Percentiles rank a stretch among this genome's conserved stretches.
phyloP scores from a whole-genome alignment of 2,113 vertebrate genomes.

The Vicugna pacos region DNA sequence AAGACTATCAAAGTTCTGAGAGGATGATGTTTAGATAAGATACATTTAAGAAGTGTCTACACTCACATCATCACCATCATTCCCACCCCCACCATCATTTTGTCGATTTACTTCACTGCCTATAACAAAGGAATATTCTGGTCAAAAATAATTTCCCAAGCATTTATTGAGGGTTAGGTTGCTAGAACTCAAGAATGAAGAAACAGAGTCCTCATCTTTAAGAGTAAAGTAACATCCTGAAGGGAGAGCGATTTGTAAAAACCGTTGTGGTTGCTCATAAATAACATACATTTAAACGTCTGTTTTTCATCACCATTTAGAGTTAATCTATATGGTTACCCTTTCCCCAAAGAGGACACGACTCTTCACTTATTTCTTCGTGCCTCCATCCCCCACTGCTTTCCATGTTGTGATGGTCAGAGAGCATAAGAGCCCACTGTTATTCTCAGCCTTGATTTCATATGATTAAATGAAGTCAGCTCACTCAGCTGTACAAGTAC shows the following conservation, averaged over 20 bases:
- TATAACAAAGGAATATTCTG: not conserved
- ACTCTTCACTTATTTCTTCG: not conserved
- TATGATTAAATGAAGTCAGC: not conserved
- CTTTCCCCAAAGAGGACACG: not conserved
- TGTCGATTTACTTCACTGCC: not conserved
- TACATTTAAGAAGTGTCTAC: not conserved
- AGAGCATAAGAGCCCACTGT: not conserved
- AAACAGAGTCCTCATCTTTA: not conserved
- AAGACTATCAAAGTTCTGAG: not conserved
- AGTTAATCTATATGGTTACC: not conserved
- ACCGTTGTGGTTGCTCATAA: not conserved
- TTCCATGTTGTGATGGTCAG: not conserved
- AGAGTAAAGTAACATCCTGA: not conserved
- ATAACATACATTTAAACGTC: not conserved
- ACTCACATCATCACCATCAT: not conserved
- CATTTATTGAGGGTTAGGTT: not conserved
- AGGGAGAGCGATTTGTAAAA: not conserved
- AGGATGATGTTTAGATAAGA: not conserved
- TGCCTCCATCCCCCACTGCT: not conserved
- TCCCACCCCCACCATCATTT: not conserved
- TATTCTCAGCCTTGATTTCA: not conserved
- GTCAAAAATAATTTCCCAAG: not conserved
- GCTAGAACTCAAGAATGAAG: not conserved
- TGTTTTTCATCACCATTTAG: not conserved
- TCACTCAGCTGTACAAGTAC: not conserved